These are phyloP conservation scores for Thamnophis elegans DNA, from an alignment of 2,797 vertebrate species.

Conservation along the genomic window DNA sequence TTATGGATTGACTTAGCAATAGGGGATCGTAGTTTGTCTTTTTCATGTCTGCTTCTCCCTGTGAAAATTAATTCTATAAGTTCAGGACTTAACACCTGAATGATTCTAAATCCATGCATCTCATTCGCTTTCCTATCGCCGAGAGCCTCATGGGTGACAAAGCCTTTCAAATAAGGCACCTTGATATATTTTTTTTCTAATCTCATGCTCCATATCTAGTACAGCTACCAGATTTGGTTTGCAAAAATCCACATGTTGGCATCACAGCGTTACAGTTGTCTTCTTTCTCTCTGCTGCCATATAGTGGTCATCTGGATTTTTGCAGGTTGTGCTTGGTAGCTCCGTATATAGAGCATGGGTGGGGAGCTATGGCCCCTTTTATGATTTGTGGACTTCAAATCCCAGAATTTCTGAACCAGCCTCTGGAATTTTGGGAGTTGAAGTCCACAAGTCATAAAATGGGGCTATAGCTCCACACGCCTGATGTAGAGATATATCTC, in stretches of 20 bases:
- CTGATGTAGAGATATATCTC: neutral
- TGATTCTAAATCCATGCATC: neutral
- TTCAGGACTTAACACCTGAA: neutral
- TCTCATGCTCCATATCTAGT: neutral
- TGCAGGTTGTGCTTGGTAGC: neutral
- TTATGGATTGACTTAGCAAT: conserved; percentile 28
- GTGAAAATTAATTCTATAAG: neutral
- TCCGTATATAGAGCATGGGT: neutral
- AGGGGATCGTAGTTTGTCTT: conserved; percentile 22
- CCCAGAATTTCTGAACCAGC: neutral
- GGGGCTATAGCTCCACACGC: neutral
- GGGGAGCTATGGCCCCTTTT: neutral
- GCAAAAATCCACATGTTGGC: neutral
- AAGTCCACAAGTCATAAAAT: neutral
- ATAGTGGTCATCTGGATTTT: neutral
- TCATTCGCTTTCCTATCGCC: accelerated
- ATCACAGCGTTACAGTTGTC: neutral
- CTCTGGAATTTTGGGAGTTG: neutral
- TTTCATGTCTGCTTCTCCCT: neutral
- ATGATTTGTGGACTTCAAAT: neutral
- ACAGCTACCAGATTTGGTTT: neutral
- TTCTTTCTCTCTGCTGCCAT: neutral
- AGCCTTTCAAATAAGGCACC: conserved; percentile 35
- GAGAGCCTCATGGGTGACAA: conserved; percentile 12
- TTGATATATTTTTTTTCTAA: neutral